Conservation (phyloP, 1,140 invertebrate genomes). For the Drosophila obscura region DNA sequence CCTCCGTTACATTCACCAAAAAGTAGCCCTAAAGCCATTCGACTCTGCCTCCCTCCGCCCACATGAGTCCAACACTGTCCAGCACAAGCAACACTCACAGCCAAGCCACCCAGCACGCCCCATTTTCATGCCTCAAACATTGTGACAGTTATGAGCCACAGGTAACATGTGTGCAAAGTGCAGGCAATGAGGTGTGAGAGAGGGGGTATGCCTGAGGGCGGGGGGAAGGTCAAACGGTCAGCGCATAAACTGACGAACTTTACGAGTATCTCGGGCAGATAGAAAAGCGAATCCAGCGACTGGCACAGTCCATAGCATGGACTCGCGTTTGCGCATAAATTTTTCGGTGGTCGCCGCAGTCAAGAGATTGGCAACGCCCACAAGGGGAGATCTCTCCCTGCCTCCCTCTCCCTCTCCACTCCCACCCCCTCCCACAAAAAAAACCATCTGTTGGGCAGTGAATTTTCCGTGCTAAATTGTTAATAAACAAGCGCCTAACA, state of each 20-base stretch:
- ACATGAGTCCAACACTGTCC: background rate
- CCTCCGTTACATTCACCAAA: constrained; percentile 40
- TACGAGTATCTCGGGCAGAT: constrained; percentile 65
- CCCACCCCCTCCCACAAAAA: background rate
- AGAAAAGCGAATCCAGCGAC: constrained; percentile 27
- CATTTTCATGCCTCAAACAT: constrained; percentile 58
- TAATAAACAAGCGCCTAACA: constrained; percentile 80
- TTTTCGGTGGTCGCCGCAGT: constrained; percentile 50
- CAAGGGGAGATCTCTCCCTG: constrained; percentile 23
- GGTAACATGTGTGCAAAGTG: constrained; percentile 37
- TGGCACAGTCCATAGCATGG: constrained; percentile 4
- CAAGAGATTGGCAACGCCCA: constrained; percentile 66
- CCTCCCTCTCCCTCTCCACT: background rate
- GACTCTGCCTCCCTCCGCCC: constrained; percentile 5
- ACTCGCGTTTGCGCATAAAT: constrained; percentile 49
- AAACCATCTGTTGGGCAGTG: constrained; percentile 36
- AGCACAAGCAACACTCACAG: background rate
- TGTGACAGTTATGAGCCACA: constrained; percentile 71
- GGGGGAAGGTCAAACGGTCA: constrained; percentile 71
- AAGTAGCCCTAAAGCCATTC: constrained; percentile 19
- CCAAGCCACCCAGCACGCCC: constrained; percentile 63
- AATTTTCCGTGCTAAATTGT: constrained; percentile 73
- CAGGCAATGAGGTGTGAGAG: background rate
- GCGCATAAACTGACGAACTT: constrained; percentile 67
- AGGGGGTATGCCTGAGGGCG: constrained; percentile 16